Evolutionary conservation across 2,888 invertebrate genomes (phyloP).

Genomic region (Ophion ellenae): DNA sequence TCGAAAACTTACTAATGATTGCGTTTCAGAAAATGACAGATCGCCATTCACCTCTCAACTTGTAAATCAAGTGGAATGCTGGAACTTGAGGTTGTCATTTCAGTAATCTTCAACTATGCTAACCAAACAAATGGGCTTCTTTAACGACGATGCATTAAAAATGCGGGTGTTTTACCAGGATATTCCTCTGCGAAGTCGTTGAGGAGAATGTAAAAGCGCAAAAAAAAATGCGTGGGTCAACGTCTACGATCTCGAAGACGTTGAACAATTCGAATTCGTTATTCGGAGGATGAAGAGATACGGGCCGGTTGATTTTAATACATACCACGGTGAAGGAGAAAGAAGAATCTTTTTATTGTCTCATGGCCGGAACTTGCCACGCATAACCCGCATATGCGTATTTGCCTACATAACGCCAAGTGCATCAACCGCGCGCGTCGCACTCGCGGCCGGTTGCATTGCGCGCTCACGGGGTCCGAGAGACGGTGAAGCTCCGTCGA

Average conservation of each 20-base stretch:
- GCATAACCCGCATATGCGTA: conserved; percentile 56
- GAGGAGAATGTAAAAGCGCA: background rate
- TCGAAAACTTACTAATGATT: no score
- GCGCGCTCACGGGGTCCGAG: conserved; percentile 14
- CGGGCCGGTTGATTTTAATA: conserved; percentile 15
- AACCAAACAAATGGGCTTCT: no score
- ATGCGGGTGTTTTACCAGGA: background rate
- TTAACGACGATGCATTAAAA: background rate
- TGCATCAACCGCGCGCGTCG: conserved; percentile 41
- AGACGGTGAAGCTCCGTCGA: conserved; percentile 13
- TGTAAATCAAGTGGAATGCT: no score
- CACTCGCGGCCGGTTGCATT: conserved; percentile 39
- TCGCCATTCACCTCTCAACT: no score
- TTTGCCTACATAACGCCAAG: conserved; percentile 48
- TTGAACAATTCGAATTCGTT: conserved; percentile 4
- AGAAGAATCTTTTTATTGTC: conserved; percentile 48
- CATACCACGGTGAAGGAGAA: background rate
- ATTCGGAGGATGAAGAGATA: background rate
- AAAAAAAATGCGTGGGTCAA: background rate
- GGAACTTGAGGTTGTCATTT: no score
- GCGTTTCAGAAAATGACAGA: no score
- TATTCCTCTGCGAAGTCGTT: background rate
- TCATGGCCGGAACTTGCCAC: conserved; percentile 38
- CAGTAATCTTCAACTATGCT: no score
- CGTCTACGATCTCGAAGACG: background rate